Base-by-base conservation (phyloP, 2,113 vertebrate genomes). In the Tenrec ecaudatus region DNA sequence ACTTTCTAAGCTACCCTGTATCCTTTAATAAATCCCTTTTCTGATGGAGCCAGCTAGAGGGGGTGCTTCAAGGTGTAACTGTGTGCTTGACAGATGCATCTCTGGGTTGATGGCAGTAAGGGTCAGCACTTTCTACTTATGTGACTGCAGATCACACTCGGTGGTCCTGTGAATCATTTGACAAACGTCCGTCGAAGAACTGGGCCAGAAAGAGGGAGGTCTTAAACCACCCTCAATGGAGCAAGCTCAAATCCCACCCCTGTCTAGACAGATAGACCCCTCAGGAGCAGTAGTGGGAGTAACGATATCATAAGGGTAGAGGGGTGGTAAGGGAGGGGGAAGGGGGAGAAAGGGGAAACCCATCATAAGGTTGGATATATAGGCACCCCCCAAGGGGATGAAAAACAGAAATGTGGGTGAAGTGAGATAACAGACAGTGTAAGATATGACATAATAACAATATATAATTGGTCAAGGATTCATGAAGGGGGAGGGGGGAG, bases 1-100 rank as follows among this genome's bases (percentile, higher is more conserved):
- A 64, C 82, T 87, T 91, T 69, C 81, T 57, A 62, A 81, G 85
- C 29, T 73, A 38, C 10, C 12, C 12, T 71, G 3, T 29, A 38
- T 87, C 33, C 43, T 91, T 73, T 69, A 94, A 93, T 69, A 71
- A 14, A 27, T 89, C 58, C 14, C 19, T 75, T 82, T 60, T 62
- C 38, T 73, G 33, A 16, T n/a, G 83, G 68, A 60, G 60, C 33
- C 11, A 17, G 43, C 36, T 4, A 57, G 60, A 82, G 27, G n/a
- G 25, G 58, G 2, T 6, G 84, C 78, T 83, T 36, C 64, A 14
- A 4, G n/a, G n/a, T 75, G 36, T 83, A 62, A 25, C n/a, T 60
- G 36, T 86, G 33, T 43, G 33, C 16, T 29, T 84, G 43, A 57
- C 40, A 58, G 43, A 43, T 10, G 76, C 16, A 33, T 6, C 38